These are phyloP conservation scores for Apus apus DNA, from an alignment of 2,113 vertebrate species.

Conservation along the genomic window DNA sequence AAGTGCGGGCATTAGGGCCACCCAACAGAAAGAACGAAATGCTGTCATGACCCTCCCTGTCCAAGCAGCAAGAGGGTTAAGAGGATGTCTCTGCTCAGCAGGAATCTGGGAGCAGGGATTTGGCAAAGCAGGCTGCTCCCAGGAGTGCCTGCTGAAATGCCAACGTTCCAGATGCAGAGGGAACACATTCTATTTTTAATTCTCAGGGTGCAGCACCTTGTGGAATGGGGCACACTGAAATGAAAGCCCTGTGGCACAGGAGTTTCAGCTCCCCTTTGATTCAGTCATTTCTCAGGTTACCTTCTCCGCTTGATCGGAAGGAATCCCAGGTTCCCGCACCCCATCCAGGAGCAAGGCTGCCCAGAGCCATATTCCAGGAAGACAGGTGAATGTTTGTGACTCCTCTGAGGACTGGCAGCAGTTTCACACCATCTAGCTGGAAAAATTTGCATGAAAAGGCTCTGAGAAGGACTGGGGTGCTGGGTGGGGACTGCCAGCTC, in stretches of 20 bases:
- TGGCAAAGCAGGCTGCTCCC: background rate
- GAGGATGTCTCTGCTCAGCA: background rate
- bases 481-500: background rate
- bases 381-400: background rate
- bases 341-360: background rate
- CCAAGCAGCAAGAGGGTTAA: background rate
- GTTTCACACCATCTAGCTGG: background rate
- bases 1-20: background rate
- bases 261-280: background rate
- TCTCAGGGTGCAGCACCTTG: background rate
- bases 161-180: background rate
- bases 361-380: background rate
- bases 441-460: background rate
- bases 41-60: background rate
- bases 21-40: background rate
- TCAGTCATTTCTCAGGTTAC: background rate
- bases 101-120: background rate
- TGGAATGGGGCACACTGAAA: background rate
- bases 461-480: background rate
- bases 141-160: background rate
- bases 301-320: background rate
- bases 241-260: background rate
- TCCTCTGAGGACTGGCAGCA: background rate
- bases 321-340: background rate
- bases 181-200: background rate